phyloP scores from a whole-genome alignment of 23 tunicate genomes.

The Clavelina lepadiformis region DNA sequence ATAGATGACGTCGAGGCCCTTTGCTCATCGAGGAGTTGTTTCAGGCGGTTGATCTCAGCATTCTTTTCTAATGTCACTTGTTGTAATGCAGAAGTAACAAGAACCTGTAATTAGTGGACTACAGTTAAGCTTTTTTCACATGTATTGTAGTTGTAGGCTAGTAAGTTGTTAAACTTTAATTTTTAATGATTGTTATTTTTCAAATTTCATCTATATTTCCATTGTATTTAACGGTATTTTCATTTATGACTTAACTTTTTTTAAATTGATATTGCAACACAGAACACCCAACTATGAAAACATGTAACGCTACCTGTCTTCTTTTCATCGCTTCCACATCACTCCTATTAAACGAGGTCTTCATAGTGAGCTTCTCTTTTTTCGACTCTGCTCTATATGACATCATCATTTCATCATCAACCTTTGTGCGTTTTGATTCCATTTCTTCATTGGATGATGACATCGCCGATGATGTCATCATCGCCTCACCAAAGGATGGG shows the following conservation, averaged over 20 bases:
- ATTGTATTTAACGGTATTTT: no score
- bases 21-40: slow-evolving; percentile 25
- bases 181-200: no score
- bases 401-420: slow-evolving; percentile 42
- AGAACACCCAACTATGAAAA: no score
- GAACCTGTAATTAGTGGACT: slow-evolving; percentile 60
- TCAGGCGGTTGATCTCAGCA: slow-evolving; percentile 50
- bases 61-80: slow-evolving; percentile 58
- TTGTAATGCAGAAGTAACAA: slow-evolving; percentile 80
- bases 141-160: no score
- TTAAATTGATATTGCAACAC: no score
- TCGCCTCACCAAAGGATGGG: no score
- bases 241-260: no score
- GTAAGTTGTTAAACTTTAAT: no score
- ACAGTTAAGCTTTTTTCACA: no score
- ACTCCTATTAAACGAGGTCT: slow-evolving; percentile 35
- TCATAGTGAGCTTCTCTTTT: slow-evolving; percentile 25
- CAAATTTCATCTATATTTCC: no score
- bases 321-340: slow-evolving; percentile 68
- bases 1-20: background rate
- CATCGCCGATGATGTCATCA: no score
- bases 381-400: slow-evolving; percentile 31
- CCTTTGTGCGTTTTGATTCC: slow-evolving; percentile 43
- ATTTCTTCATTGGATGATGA: slow-evolving; percentile 68
- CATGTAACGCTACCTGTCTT: slow-evolving; percentile 86